phyloP scores from a whole-genome alignment of 2,888 invertebrate species.

The Papilio protenor region DNA sequence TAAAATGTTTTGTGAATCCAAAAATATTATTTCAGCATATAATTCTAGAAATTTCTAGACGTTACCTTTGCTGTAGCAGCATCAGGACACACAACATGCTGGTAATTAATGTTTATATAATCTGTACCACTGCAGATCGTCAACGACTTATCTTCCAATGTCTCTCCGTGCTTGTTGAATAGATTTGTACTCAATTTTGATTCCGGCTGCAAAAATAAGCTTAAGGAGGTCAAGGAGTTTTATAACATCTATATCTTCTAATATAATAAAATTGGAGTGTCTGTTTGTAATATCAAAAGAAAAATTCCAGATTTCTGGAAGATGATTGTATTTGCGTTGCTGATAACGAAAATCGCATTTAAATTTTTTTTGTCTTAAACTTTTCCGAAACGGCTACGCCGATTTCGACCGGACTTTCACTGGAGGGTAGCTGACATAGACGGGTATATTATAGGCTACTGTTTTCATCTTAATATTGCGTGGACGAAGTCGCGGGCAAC shows the following conservation, averaged over 20 bases:
- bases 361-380: too few species aligned
- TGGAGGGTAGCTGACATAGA: too few species aligned
- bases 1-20: neutral
- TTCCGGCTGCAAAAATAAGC: conserved; percentile 75
- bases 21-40: neutral
- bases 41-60: conserved; percentile 22
- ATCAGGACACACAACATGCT: conserved; percentile 97
- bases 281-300: too few species aligned
- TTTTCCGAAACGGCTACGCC: too few species aligned
- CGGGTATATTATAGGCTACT: too few species aligned
- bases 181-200: conserved; percentile 91
- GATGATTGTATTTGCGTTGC: too few species aligned
- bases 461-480: too few species aligned
- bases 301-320: too few species aligned
- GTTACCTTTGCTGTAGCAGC: conserved; percentile 96
- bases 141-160: conserved; percentile 95
- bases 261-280: too few species aligned
- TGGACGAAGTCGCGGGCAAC: too few species aligned
- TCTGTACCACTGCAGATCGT: conserved; percentile 99
- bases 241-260: neutral
- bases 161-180: conserved; percentile 90
- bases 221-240: neutral
- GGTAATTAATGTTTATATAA: conserved; percentile 99
- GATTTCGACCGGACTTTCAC: too few species aligned
- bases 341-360: too few species aligned